Percentiles rank a stretch among this genome's conserved stretches.
phyloP scores from a whole-genome alignment of 1,140 invertebrate species.

The Radopholus similis region DNA sequence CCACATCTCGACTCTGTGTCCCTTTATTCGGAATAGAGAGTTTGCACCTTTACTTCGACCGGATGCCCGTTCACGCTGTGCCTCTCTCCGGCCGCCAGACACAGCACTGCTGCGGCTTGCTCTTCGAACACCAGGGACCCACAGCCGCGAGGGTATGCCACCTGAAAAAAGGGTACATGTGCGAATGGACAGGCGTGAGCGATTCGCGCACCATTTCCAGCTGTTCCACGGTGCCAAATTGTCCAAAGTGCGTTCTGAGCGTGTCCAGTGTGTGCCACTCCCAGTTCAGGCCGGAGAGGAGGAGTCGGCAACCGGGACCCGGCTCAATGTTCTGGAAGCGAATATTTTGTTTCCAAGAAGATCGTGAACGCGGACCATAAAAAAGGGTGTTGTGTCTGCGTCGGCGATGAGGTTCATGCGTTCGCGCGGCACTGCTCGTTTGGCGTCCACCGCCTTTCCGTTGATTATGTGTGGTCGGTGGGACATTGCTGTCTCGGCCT shows the following conservation, averaged over 20 bases:
- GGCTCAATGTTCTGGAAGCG: constrained; percentile 4
- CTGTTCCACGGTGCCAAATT: constrained; percentile 12
- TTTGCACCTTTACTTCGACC: constrained; percentile 3
- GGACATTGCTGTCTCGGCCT: constrained; percentile 12
- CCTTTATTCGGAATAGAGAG: background rate
- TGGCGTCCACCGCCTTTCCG: constrained; percentile 20
- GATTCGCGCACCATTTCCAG: constrained; percentile 14
- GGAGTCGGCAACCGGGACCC: background rate
- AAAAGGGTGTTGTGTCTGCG: background rate
- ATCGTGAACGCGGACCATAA: background rate
- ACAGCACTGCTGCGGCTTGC: background rate
- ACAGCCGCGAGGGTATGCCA: constrained; percentile 13
- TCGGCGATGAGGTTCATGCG: constrained; percentile 7
- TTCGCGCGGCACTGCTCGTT: constrained; percentile 15
- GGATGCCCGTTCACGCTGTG: constrained; percentile 10
- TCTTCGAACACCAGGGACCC: constrained; percentile 10
- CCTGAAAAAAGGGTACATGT: too few species aligned
- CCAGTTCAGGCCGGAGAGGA: constrained; percentile 10
- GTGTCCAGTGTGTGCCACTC: constrained; percentile 18
- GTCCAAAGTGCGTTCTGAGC: constrained; percentile 1
- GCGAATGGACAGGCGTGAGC: background rate
- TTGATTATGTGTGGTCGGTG: constrained; percentile 21
- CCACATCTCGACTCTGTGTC: background rate
- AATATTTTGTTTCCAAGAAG: background rate
- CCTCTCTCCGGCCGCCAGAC: background rate